These are phyloP conservation scores for Oophaga sylvatica DNA, from an alignment of 2,797 vertebrate species.

Conservation along the genomic window DNA sequence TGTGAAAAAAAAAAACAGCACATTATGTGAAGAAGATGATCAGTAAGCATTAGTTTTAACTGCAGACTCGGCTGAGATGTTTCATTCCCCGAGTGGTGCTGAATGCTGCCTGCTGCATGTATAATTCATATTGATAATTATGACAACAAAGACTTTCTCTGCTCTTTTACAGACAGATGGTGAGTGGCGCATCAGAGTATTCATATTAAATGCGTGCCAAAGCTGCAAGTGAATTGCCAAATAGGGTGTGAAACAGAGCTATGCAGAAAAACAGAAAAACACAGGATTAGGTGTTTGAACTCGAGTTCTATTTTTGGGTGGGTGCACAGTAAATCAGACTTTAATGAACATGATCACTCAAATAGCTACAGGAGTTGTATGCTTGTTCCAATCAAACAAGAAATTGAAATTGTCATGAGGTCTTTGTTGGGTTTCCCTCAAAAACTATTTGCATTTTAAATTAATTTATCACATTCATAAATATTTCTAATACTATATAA, in stretches of 20 bases:
- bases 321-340: slow-evolving; percentile 38
- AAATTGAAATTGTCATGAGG: slow-evolving; percentile 4
- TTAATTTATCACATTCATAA: not conserved
- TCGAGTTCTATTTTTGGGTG: slow-evolving; percentile 53
- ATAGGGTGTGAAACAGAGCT: slow-evolving; percentile 61
- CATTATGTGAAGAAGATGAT: slow-evolving; percentile 48
- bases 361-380: slow-evolving; percentile 12
- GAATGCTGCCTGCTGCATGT: slow-evolving; percentile 57
- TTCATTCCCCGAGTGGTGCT: slow-evolving; percentile 53
- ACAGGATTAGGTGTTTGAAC: slow-evolving; percentile 43
- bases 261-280: slow-evolving; percentile 55
- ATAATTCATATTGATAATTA: slow-evolving; percentile 63
- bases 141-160: slow-evolving; percentile 62
- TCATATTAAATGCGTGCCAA: slow-evolving; percentile 61
- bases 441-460: not conserved
- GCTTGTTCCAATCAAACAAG: slow-evolving; percentile 7
- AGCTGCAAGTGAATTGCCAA: slow-evolving; percentile 59
- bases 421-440: not conserved
- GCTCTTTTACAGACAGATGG: slow-evolving; percentile 63
- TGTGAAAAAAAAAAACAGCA: slow-evolving; percentile 18
- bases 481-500: not conserved
- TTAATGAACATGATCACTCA: slow-evolving; percentile 45
- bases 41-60: slow-evolving; percentile 53
- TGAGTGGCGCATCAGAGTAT: slow-evolving; percentile 62
- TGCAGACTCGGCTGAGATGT: slow-evolving; percentile 55